Conservation (phyloP, 2,797 vertebrate genomes). For the Chaetodon trifasciatus region DNA sequence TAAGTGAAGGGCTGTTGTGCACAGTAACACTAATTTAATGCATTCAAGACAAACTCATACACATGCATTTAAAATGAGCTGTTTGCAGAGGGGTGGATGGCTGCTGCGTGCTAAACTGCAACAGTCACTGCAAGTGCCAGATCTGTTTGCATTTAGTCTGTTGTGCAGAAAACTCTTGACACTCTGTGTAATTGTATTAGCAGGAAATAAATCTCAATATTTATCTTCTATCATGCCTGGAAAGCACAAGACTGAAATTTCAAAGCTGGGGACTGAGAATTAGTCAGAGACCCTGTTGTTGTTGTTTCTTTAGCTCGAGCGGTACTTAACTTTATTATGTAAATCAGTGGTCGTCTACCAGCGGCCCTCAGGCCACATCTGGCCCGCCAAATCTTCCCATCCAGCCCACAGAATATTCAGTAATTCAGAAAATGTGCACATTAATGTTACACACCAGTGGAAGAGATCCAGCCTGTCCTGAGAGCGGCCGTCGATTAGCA, state of each 20-base stretch:
- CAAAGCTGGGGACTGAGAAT: background rate
- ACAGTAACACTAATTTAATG: slow-evolving; percentile 33
- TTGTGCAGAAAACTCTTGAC: slow-evolving; percentile 29
- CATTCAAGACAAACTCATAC: slow-evolving; percentile 29
- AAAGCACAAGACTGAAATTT: background rate
- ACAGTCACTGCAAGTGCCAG: slow-evolving; percentile 10
- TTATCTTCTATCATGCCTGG: slow-evolving; percentile 5
- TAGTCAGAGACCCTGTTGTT: background rate
- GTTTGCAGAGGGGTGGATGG: slow-evolving; percentile 34
- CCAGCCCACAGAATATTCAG: too few species aligned
- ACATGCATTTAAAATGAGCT: slow-evolving; percentile 44
- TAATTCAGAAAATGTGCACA: too few species aligned
- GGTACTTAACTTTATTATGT: background rate
- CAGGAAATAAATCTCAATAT: slow-evolving; percentile 14
- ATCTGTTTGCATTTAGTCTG: slow-evolving; percentile 25
- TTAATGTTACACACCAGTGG: too few species aligned
- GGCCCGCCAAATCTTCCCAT: too few species aligned
- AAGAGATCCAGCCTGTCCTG: too few species aligned
- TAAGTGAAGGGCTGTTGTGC: slow-evolving; percentile 46
- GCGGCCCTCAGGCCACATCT: too few species aligned
- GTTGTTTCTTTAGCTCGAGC: background rate
- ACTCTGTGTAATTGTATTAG: background rate
- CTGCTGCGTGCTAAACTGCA: slow-evolving; percentile 25
- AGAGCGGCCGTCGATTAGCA: too few species aligned
- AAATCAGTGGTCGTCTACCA: background rate